Conservation (phyloP, 37 sponge, comb jelly and placozoan species). For the Lycopodina hypogea region DNA sequence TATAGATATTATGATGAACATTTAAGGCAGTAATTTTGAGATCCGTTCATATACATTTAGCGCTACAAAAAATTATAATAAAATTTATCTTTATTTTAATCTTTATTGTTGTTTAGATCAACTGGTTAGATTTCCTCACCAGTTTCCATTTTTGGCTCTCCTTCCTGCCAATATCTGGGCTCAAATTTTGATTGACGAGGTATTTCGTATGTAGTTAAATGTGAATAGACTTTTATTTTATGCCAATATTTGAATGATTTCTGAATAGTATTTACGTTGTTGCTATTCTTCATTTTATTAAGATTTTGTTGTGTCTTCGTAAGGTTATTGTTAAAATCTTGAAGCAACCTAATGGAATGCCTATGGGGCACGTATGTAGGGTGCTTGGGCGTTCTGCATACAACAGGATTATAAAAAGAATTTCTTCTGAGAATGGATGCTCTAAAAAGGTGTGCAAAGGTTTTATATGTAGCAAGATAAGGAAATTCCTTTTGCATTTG, state of each 20-base stretch:
- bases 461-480: not conserved
- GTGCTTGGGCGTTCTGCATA: slow-evolving; percentile 30
- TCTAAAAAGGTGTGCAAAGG: slow-evolving; percentile 49
- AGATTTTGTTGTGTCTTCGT: not conserved
- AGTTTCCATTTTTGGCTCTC: slow-evolving; percentile 70
- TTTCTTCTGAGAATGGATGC: slow-evolving; percentile 26
- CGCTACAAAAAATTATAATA: too few relatives aligned
- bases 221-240: not conserved
- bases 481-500: too few relatives aligned
- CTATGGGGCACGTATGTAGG: slow-evolving; percentile 40
- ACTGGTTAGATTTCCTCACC: slow-evolving; percentile 37
- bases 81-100: too few relatives aligned
- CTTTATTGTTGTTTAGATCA: not conserved
- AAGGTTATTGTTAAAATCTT: slow-evolving; percentile 33
- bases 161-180: slow-evolving; percentile 65
- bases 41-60: too few relatives aligned
- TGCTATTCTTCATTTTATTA: not conserved
- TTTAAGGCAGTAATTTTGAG: too few relatives aligned
- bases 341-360: slow-evolving; percentile 64
- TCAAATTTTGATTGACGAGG: slow-evolving; percentile 58
- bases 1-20: too few relatives aligned
- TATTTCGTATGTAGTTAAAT: too few relatives aligned
- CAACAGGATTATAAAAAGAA: slow-evolving; percentile 31
- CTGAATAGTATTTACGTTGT: not conserved
- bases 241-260: not conserved